Evolutionary conservation across 1,140 invertebrate genomes (phyloP).

Genomic region (Drosophila chauvacae): DNA sequence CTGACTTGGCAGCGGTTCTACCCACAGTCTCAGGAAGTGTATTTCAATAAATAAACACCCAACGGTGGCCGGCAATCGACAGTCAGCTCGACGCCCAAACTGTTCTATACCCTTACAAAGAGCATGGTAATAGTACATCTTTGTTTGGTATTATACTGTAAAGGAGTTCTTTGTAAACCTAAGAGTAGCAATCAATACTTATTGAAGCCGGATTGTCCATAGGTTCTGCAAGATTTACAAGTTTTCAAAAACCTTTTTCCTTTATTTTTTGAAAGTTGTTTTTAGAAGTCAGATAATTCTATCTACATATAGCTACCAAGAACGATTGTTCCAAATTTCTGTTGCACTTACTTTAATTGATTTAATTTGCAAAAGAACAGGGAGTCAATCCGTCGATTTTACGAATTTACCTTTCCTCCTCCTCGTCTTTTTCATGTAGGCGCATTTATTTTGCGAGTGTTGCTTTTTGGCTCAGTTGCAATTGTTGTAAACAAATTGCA

Average conservation of each 20-base stretch:
- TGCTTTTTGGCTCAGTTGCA: not conserved
- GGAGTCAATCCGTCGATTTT: not conserved
- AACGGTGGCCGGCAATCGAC: conserved; percentile 10
- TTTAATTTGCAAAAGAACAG: not conserved
- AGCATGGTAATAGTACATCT: not conserved
- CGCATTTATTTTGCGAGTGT: conserved; percentile 6
- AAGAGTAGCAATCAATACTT: not conserved
- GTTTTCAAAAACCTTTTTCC: not conserved
- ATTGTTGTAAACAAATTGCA: conserved; percentile 45
- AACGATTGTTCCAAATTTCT: no score
- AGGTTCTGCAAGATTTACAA: not conserved
- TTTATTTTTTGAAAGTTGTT: not conserved
- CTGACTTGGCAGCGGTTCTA: not conserved
- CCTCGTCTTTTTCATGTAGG: conserved; percentile 10
- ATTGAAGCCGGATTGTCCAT: not conserved
- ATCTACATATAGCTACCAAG: not conserved
- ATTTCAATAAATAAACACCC: conserved; percentile 15
- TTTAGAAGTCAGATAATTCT: not conserved
- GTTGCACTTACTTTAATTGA: not conserved
- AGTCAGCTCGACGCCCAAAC: conserved; percentile 63
- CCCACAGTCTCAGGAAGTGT: conserved; percentile 16
- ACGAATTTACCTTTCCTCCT: not conserved
- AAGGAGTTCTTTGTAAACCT: not conserved
- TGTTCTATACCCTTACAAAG: not conserved
- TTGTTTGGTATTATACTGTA: not conserved